These are phyloP conservation scores for Larimichthys polyactis DNA, from an alignment of 2,113 vertebrate genomes.

Conservation along the genomic window DNA sequence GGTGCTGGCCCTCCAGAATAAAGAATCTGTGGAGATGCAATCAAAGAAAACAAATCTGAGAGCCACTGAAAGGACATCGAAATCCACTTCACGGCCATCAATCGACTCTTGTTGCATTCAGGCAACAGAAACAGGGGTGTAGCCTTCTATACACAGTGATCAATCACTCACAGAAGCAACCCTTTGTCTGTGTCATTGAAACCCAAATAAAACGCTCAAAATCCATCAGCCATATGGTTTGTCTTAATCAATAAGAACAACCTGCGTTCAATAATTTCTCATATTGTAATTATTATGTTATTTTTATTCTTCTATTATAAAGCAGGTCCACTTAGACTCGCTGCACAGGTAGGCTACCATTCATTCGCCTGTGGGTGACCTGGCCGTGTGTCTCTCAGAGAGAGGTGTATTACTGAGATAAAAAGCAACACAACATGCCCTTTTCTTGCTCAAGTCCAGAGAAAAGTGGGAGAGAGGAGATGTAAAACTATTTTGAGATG, in stretches of 20 bases:
- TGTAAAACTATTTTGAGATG: too few relatives aligned
- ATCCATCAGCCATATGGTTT: constrained; percentile 55
- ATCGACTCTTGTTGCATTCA: constrained; percentile 53
- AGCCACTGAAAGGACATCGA: constrained; percentile 58
- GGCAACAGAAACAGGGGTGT: constrained; percentile 52
- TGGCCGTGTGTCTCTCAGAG: too few relatives aligned
- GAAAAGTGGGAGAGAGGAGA: too few relatives aligned
- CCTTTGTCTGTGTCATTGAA: constrained; percentile 57
- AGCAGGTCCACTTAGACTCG: too few relatives aligned
- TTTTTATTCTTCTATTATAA: too few relatives aligned
- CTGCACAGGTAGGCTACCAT: too few relatives aligned
- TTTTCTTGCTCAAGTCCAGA: too few relatives aligned
- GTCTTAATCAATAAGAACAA: constrained; percentile 47
- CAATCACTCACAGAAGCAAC: constrained; percentile 54
- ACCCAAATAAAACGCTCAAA: constrained; percentile 57
- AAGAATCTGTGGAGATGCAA: constrained; percentile 57
- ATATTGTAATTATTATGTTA: too few relatives aligned
- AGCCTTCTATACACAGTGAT: constrained; percentile 34
- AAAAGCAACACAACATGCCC: too few relatives aligned
- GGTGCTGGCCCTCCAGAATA: constrained; percentile 53
- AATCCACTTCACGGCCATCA: constrained; percentile 63
- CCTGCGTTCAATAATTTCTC: not conserved
- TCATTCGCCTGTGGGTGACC: too few relatives aligned
- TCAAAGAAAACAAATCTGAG: constrained; percentile 59
- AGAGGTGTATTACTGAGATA: too few relatives aligned